These are phyloP conservation scores for Scopus umbretta DNA, from an alignment of 2,113 vertebrate species.

Conservation along the genomic window DNA sequence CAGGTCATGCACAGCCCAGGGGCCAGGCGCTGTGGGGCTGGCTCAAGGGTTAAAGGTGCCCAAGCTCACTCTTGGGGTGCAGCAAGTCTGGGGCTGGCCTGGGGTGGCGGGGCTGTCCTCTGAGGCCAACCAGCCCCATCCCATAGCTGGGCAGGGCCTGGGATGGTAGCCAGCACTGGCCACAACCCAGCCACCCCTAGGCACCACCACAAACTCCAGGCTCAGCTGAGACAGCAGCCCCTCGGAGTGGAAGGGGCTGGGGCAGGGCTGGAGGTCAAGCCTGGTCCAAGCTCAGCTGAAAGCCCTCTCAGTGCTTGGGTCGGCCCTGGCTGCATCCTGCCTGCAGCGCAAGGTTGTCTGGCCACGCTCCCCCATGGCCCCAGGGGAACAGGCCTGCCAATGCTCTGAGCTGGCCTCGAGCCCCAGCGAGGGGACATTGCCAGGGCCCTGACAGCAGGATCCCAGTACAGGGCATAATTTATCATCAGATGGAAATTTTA, in stretches of 20 bases:
- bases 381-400: accelerated
- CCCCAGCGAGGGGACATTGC: background rate
- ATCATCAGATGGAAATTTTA: background rate
- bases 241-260: too few species aligned
- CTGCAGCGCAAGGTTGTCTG: accelerated
- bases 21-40: background rate
- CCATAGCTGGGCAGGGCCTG: accelerated
- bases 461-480: background rate
- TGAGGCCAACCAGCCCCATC: background rate
- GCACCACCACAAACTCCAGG: background rate
- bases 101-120: background rate
- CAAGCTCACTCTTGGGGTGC: background rate
- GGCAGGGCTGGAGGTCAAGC: background rate
- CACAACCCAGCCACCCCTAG: background rate
- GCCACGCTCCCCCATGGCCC: accelerated
- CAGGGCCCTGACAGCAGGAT: background rate
- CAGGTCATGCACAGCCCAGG: background rate
- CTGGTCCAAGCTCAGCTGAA: background rate
- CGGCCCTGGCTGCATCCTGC: background rate
- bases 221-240: background rate
- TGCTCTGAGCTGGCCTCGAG: background rate
- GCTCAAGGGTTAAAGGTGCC: background rate
- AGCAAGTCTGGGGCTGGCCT: background rate
- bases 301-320: background rate
- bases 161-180: accelerated